Evolutionary conservation across 2,888 invertebrate genomes (phyloP).

Genomic region (Rhagonycha fulva): DNA sequence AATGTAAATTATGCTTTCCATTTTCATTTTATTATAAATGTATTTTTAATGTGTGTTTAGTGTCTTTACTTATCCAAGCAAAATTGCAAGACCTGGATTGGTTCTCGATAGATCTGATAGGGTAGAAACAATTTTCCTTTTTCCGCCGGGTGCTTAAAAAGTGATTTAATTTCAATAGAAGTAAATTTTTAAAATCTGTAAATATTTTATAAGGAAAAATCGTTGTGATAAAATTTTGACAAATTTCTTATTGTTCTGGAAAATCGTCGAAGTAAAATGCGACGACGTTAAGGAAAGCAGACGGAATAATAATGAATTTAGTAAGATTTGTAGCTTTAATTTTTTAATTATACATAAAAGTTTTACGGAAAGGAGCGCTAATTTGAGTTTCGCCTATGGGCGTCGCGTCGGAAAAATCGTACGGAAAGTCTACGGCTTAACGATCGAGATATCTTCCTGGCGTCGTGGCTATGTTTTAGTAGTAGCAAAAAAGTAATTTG

Average conservation of each 20-base stretch:
- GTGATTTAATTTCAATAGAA: no score
- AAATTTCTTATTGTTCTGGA: neutral
- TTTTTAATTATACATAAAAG: neutral
- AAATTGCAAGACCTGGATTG: no score
- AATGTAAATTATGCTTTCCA: no score
- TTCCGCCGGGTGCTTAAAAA: no score
- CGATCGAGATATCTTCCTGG: neutral
- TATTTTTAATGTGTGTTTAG: no score
- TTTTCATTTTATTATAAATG: no score
- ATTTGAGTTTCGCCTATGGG: neutral
- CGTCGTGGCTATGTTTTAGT: neutral
- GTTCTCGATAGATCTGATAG: no score
- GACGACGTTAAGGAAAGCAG: neutral
- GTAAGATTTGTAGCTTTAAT: neutral
- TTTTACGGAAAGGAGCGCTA: neutral
- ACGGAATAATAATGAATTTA: neutral
- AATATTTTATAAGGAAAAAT: no score
- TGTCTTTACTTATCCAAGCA: no score
- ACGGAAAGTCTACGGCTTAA: neutral
- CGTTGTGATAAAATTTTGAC: no score
- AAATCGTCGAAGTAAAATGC: neutral
- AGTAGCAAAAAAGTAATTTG: neutral
- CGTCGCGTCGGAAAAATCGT: neutral
- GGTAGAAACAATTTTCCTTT: no score
- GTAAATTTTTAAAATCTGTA: no score